These are phyloP conservation scores for Cryptus armator DNA, from an alignment of 2,888 invertebrate species.

Conservation along the genomic window DNA sequence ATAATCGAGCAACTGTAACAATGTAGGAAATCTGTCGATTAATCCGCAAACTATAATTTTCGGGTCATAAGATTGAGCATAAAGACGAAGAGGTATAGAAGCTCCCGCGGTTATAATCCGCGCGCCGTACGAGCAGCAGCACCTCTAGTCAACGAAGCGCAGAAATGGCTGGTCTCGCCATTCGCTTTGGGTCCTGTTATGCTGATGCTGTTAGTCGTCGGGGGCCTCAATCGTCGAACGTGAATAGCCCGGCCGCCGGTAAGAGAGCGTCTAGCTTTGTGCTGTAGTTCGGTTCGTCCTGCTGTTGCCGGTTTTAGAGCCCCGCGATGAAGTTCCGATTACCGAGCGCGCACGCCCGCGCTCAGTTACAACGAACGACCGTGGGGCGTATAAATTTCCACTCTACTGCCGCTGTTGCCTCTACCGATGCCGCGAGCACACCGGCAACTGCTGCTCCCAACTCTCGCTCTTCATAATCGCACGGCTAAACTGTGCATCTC, in stretches of 20 bases:
- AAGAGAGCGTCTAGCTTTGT: constrained; percentile 57
- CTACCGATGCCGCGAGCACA: constrained; percentile 42
- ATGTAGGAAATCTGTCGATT: constrained; percentile 28
- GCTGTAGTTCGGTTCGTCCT: constrained; percentile 30
- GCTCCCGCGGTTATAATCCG: neutral
- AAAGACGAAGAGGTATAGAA: constrained; percentile 38
- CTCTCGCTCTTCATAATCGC: constrained; percentile 57
- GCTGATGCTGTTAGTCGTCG: constrained; percentile 19
- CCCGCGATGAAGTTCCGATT: constrained; percentile 58
- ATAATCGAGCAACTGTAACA: constrained; percentile 41
- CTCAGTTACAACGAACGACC: constrained; percentile 53
- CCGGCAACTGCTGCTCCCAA: constrained; percentile 33
- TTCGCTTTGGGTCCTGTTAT: constrained; percentile 20
- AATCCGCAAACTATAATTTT: constrained; percentile 45
- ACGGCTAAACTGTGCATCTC: constrained; percentile 34
- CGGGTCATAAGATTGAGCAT: constrained; percentile 51
- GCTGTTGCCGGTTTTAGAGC: constrained; percentile 58
- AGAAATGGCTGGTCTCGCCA: constrained; percentile 20
- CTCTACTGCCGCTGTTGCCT: constrained; percentile 38
- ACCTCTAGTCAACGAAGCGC: neutral
- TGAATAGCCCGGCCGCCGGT: constrained; percentile 61
- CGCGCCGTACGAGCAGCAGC: neutral
- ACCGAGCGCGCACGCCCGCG: constrained; percentile 52
- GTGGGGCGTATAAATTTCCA: constrained; percentile 56
- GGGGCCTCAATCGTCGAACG: constrained; percentile 18